Base-by-base conservation (phyloP, 1,140 invertebrate species). In the Drosophila prosaltans region DNA sequence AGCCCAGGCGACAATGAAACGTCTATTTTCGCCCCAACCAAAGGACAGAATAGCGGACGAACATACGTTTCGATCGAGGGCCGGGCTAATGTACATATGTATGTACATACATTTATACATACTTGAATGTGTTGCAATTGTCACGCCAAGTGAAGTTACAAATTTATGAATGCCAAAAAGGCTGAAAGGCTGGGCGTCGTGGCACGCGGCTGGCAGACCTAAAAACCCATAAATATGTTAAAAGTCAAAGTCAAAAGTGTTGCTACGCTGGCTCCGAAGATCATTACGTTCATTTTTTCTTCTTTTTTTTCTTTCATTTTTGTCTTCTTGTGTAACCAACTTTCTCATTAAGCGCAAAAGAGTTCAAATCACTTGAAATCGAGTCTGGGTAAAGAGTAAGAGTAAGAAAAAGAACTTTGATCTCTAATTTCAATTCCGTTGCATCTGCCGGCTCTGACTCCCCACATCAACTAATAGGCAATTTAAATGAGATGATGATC, bases 151-250 rank as follows among this genome's bases (percentile, higher is more conserved):
- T 91, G 81, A 91, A 91, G 82, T 85, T 81, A 91, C 81, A 89
- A 91, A 91, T 91, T 91, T 91, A 91, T 91, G 90, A 91, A 91
- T 91, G 84, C 83, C 83, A 88, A 88, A 88, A 88, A 88, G 83
- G 77, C 75, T 65, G 57, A 43, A 26, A 32, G 58, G 60, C 63
- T 69, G 68, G 59, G 75, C 72, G 69, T 45, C 72, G 75, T 72
- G 84, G 84, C 84, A 88, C 84, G 84, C 78, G 21, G 62, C 64
- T 51, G 40, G 16, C 21, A 64, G 40, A 72, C 70, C 80, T 69
- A 83, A 89, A 88, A 89, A 78, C 78, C 78, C 84, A 88, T 88
- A 88, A 88, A 88, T 88, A 88, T 88, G 80, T 88, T 89, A 88
- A 89, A 70, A 88, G 83, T 86, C 83, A 73, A 74, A 88, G 83